Evolutionary conservation across 2,888 invertebrate species (phyloP), one percentile per base, ranked within the genome.

Genomic region (Eurytoma californica): DNA sequence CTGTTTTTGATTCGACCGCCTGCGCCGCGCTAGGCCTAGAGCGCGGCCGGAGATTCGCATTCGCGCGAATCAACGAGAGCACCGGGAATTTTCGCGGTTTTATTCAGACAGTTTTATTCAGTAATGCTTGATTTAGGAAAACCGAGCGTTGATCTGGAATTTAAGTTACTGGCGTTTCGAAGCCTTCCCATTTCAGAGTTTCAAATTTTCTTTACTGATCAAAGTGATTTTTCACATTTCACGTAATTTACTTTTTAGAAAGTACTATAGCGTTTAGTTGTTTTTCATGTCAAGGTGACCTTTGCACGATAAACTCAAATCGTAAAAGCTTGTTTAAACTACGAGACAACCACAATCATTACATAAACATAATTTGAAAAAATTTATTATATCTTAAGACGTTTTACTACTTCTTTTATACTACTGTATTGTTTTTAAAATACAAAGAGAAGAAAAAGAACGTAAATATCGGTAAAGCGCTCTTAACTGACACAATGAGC

Each of bases 1-100:
- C 68, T 80, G 77, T 80, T 80, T 80, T 79, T 78, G 67, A 78
- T 78, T 68, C 78, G 68, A 53, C 63, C 47, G 65, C 20, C 16
- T 12, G 16, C 30, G 72, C 63, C 39, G 28, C 16, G 18, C n/a
- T n/a, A n/a, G 7, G 24, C 24, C 24, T 24, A 24, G 24, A 24
- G 24, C 24, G 18, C 18, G 14, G 20, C 20, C 20, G 18, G 18
- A 18, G 12, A 57, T 57, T 57, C 20, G 12, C 18, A 57, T 57
- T 63, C n/a, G 63, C 63, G 39, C 75, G 77, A 80, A 80, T 82
- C 76, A 57, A 39, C 7, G 39, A 7, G 39, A 39, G 39, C 39
- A 9, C 39, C 39, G 39, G 39, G 39, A 39, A 39, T 39, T 39
- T 39, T 39, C 39, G 39, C 9, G 39, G 39, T 39, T 39, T 24